phyloP scores from a whole-genome alignment of 2,113 vertebrate genomes.

The Syngnathoides biaculeatus region DNA sequence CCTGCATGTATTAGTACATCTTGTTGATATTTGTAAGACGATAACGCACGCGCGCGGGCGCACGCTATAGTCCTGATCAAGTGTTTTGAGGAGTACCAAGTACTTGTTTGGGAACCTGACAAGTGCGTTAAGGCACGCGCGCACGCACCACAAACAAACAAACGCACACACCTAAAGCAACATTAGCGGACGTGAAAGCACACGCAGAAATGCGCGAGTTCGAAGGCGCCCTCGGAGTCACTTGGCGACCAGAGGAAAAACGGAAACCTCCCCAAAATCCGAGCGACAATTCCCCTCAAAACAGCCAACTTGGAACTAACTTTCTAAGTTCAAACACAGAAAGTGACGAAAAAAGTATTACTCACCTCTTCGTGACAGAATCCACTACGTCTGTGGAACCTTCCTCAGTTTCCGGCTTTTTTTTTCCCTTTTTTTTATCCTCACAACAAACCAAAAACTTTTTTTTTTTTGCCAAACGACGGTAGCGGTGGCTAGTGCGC shows the following conservation, averaged over 20 bases:
- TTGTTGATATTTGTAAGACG: neutral
- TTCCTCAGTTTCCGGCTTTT: constrained; percentile 48
- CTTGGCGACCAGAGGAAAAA: neutral
- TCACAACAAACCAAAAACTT: constrained; percentile 70
- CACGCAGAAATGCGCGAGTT: constrained; percentile 27
- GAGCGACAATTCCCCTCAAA: constrained; percentile 13
- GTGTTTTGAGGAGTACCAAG: constrained; percentile 30
- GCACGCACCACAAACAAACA: neutral
- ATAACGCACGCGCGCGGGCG: neutral
- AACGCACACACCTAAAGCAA: constrained; percentile 2
- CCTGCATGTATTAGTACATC: neutral
- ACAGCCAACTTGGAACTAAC: constrained; percentile 25
- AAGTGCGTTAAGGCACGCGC: neutral
- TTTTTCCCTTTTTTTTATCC: constrained; percentile 32
- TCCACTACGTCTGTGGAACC: constrained; percentile 55
- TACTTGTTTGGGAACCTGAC: constrained; percentile 25
- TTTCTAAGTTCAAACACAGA: constrained; percentile 39
- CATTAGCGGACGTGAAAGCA: constrained; percentile 1
- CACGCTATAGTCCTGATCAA: constrained; percentile 3
- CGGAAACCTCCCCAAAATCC: constrained; percentile 11
- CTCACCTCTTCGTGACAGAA: constrained; percentile 77
- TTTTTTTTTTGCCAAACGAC: constrained; percentile 28
- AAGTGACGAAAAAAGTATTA: constrained; percentile 49
- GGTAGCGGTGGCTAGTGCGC: constrained; percentile 44
- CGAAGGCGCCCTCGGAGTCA: constrained; percentile 11